Evolutionary conservation across 2,888 invertebrate species (phyloP).

Genomic region (Drosophila seclusa): DNA sequence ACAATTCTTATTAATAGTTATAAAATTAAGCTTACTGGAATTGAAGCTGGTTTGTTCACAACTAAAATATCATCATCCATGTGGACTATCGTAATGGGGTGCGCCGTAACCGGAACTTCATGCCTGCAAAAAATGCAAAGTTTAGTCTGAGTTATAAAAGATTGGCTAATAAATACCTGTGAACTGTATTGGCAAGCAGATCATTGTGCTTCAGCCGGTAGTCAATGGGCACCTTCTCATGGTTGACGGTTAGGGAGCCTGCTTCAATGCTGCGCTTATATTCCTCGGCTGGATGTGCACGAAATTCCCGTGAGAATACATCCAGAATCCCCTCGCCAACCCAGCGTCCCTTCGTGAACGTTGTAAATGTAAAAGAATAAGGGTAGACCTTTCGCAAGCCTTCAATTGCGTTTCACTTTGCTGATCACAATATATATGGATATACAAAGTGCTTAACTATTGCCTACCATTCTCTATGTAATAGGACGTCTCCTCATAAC

Average conservation of each 20-base stretch:
- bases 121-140: slow-evolving; percentile 90
- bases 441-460: slow-evolving; percentile 2
- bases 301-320: slow-evolving; percentile 96
- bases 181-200: slow-evolving; percentile 95
- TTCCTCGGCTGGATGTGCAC: slow-evolving; percentile 95
- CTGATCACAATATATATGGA: slow-evolving; percentile 4
- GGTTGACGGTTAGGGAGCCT: slow-evolving; percentile 96
- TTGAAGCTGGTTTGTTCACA: slow-evolving; percentile 99
- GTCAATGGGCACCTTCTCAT: slow-evolving; percentile 94
- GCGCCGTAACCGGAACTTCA: slow-evolving; percentile 98
- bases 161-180: slow-evolving; percentile 88
- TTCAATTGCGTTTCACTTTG: slow-evolving; percentile 47
- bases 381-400: slow-evolving; percentile 97
- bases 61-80: slow-evolving; percentile 99
- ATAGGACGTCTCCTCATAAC: slow-evolving; percentile 97
- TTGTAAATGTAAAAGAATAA: slow-evolving; percentile 97
- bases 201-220: slow-evolving; percentile 97
- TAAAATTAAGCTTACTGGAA: slow-evolving; percentile 91
- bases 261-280: slow-evolving; percentile 96
- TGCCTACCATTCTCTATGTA: slow-evolving; percentile 96
- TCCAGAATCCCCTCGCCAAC: slow-evolving; percentile 95
- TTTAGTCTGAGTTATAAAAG: not conserved
- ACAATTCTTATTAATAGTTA: not conserved
- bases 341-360: slow-evolving; percentile 97
- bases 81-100: slow-evolving; percentile 97